Evolutionary conservation across 2,113 vertebrate genomes (phyloP), one percentile per base, ranked within the genome.

Genomic region (Aptenodytes patagonicus): DNA sequence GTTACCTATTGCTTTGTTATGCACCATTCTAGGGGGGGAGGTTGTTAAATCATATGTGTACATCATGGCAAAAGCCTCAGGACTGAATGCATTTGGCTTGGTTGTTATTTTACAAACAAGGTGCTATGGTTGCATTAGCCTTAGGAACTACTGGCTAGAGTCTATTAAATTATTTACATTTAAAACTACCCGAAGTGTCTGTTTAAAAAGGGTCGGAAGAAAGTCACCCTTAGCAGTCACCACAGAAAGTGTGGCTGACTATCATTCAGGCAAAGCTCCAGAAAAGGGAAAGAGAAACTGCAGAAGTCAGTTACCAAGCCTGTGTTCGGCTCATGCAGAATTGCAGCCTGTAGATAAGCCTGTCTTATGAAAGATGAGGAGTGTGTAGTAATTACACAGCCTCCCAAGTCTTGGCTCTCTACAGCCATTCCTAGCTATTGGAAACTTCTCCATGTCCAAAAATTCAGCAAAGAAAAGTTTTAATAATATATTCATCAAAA

Each of bases 361-460:
- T 83, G 77, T 66, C 87, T 96, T 94, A 89, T 34, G 91, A 95
- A 96, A 97, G 93, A 89, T 55, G 66, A 98, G 92, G 79, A 91
- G 55, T 82, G 87, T 78, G 79, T 57, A 96, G 83, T 44, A 95
- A 91, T 94, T 97, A 87, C 51, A 70, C 75, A 95, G 26, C 78
- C 71, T 92, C 86, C 71, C 69, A 95, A 88, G 75, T 76, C 91
- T 95, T 97, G 95, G 91, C 94, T 97, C 87, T 93, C 80, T 75
- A 29, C 68, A 94, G 79, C 34, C 38, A 49, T 96, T 96, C 88
- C 57, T 94, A 58, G 92, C 62, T 87, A 70, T 86, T 54, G 28
- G 83, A 97, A 97, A 95, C 38, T 69, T 94, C 57, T 92, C 44
- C 49, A 26, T 57, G 93, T 89, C 87, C 73, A 96, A 97, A 97